Base-by-base conservation (phyloP, 2,888 invertebrate genomes). In the Hypena proboscidalis region DNA sequence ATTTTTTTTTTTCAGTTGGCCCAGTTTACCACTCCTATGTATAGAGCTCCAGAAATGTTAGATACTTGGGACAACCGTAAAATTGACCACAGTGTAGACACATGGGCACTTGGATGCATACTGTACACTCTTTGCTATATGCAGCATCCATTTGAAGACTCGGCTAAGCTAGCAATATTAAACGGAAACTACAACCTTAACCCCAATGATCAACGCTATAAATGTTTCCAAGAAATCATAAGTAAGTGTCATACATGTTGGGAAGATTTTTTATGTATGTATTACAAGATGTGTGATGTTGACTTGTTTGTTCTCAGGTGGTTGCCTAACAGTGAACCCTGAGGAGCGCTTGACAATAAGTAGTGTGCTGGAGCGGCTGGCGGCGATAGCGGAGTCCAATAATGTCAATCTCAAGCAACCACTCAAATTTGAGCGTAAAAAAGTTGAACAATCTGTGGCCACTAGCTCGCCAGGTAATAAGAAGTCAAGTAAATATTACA, bases 61-160 rank as follows among this genome's bases (percentile, higher is more conserved):
- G 99, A 99, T 78, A 97, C 98, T 2, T 99, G 99, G 96, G 97
- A 95, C 73, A 98, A 99, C 80, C 95, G 95, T 76, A 96, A 95
- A 51, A 98, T 99, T 59, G 98, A 98, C 41, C 94, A 96, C 57
- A 94, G 96, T 26, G 94, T 96, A 1, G 99, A 99, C 85, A 93
- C 98, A 21, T 99, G 99, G 99, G 99, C 99, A 0, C 90, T 99
- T 7, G 99, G 99, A 4, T 99, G 99, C 83, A 94, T 99, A 55
- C 90, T 99, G 7, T 99, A 97, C 81, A 94, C 96, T 30, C 87
- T 99, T 9, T 98, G 98, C 81, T 99, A 95, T 77, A 95, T 97
- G 89, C 95, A 95, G 66, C 99, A 99, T 90, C 99, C 99, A 0
- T 99, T 98, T 83, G 98, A 99, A 77, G 99, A 99, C 87, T 95